Base-by-base conservation (phyloP, 92 coral and sea anemone species). In the Phenganax marumi region DNA sequence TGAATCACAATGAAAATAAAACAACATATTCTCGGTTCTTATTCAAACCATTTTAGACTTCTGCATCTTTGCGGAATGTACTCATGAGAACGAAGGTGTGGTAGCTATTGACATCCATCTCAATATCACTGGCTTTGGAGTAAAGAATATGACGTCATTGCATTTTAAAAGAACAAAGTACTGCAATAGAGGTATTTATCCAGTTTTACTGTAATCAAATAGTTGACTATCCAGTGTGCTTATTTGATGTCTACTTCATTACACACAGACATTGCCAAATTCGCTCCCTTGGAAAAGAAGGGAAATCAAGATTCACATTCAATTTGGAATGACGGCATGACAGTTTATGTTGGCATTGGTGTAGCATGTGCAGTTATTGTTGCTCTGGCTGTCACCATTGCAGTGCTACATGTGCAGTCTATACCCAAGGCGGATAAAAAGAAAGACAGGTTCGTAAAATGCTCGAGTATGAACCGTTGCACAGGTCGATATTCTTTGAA, bases 271-370 rank as follows among this genome's bases (percentile, higher is more conserved):
- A 50, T 85, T 39, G 57, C 51, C 43, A 33, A 33, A 33, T 33
- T 33, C 5, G 43, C 43, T 33, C 3, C 5, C 43, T 33, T 33
- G 43, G 43, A 33, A 60, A 76, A 18, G 52, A 18, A 87, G n/a
- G 89, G 74, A 33, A 72, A 62, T 60, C 70, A 64, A 19, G 82
- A 84, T 25, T 66, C 87, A 4, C 50, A 78, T 18, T 89, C 97
- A 6, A 61, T 86, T 10, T 85, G 89, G 64, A 92, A 91, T 56
- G 89, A 93, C 52, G 87, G 90, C 70, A 94, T 82, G 72, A 91
- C 91, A 73, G 91, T 89, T 81, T 95, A 95, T 84, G 88, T 95
- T 84, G 97, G 96, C 22, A 93, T 95, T 46, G 98, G 93, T 49
- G 93, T 95, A 24, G 98, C 97, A 0, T 92, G 97, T 72, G 88